Evolutionary conservation across 2,797 vertebrate genomes (phyloP).

Genomic region (Myotis planiceps): DNA sequence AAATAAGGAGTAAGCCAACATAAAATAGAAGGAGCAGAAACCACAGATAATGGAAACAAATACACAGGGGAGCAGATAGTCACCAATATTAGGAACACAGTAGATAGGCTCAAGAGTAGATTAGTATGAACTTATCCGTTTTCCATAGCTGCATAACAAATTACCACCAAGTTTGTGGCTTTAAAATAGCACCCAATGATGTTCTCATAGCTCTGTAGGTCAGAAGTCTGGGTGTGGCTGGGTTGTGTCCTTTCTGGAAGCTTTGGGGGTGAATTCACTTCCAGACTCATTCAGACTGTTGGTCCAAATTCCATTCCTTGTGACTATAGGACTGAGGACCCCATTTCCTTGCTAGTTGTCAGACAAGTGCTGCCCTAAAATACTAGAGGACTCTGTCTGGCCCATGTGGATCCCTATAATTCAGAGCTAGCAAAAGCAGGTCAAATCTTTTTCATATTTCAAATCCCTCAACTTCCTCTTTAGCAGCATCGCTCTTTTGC

Average conservation of each 20-base stretch:
- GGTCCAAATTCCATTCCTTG: background rate
- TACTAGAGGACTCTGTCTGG: background rate
- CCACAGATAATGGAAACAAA: background rate
- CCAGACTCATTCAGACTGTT: background rate
- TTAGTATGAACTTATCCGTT: background rate
- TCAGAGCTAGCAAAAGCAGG: background rate
- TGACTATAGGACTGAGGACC: background rate
- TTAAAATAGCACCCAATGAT: background rate
- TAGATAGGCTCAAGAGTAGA: background rate
- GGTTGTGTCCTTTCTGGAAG: background rate
- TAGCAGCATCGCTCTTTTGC: background rate
- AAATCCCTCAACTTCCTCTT: background rate
- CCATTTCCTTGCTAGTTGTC: background rate
- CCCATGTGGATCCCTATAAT: fast-evolving
- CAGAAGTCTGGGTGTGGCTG: background rate
- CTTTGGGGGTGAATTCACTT: background rate
- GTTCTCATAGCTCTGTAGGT: background rate
- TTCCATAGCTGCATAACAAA: background rate
- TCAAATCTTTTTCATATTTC: background rate
- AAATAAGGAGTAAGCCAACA: background rate
- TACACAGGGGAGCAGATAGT: background rate
- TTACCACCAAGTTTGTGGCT: background rate
- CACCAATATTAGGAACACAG: background rate
- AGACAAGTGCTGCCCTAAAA: background rate
- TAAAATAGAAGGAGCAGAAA: background rate